A percentile compares a stretch with the other conserved stretches of the same genome.
Conservation (phyloP, 2,113 vertebrate species). For the Phaethornis superciliosus region DNA sequence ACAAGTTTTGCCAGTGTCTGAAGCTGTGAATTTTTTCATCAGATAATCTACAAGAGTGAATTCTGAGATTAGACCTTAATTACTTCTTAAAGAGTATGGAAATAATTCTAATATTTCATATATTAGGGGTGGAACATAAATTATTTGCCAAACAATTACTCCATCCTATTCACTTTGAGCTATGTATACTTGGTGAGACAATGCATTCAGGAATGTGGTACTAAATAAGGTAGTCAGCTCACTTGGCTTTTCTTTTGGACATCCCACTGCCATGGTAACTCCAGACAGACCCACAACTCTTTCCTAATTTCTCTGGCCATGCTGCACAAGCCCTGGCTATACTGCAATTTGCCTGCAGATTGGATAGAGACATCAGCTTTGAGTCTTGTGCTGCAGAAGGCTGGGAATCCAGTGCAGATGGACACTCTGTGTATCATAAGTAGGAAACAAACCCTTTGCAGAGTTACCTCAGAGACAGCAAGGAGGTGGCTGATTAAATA, state of each 20-base stretch:
- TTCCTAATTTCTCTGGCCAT: not conserved
- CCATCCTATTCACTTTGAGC: not conserved
- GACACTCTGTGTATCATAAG: not conserved
- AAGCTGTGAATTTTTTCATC: conserved; percentile 80
- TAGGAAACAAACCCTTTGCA: not conserved
- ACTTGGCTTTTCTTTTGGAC: too few relatives aligned
- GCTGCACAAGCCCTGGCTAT: not conserved
- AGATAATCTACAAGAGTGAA: conserved; percentile 73
- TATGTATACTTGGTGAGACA: not conserved
- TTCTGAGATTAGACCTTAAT: not conserved
- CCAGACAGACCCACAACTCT: not conserved
- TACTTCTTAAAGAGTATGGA: not conserved
- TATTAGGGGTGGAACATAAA: not conserved
- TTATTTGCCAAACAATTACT: not conserved
- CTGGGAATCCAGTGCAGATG: not conserved
- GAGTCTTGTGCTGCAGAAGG: not conserved
- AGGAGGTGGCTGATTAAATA: not conserved
- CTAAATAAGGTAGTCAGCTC: not conserved
- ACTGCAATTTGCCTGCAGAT: not conserved
- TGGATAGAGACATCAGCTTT: not conserved
- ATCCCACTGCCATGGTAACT: not conserved
- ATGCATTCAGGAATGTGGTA: not conserved
- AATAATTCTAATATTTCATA: not conserved
- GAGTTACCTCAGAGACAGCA: not conserved
- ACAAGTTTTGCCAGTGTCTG: conserved; percentile 82